phyloP scores from a whole-genome alignment of 2,888 invertebrate species.

The Thyatira batis region DNA sequence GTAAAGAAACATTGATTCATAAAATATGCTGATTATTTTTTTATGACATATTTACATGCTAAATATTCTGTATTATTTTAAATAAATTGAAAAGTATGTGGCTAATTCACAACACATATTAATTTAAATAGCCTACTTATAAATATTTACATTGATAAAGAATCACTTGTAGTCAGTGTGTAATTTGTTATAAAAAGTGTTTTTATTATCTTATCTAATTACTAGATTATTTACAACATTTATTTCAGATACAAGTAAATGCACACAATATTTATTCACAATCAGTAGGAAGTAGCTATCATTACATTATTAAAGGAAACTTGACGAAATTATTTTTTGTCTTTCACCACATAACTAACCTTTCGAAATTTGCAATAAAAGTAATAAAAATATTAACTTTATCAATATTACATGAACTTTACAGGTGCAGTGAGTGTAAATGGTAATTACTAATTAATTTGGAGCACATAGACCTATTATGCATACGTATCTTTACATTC shows the following conservation, averaged over 20 bases:
- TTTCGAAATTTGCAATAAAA: no score
- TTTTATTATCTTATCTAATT: constrained; percentile 5
- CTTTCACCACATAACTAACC: neutral
- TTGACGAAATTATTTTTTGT: neutral
- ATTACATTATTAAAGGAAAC: neutral
- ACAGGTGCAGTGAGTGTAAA: neutral
- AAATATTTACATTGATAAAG: neutral
- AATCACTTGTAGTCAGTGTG: constrained; percentile 15
- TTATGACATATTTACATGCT: no score
- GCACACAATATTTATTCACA: neutral
- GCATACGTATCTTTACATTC: constrained; percentile 47
- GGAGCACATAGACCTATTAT: constrained; percentile 25
- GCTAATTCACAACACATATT: neutral
- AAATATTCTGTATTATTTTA: no score
- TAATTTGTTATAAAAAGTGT: constrained; percentile 14
- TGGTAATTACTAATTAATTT: neutral
- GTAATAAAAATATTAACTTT: neutral
- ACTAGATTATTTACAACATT: neutral
- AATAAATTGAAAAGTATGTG: no score
- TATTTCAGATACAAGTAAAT: neutral
- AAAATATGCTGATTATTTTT: no score
- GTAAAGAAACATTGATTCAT: no score
- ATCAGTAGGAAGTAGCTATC: neutral
- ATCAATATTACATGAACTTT: no score
- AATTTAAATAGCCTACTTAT: neutral